phyloP scores from a whole-genome alignment of 2,797 vertebrate species.

The Heterohyrax brucei region DNA sequence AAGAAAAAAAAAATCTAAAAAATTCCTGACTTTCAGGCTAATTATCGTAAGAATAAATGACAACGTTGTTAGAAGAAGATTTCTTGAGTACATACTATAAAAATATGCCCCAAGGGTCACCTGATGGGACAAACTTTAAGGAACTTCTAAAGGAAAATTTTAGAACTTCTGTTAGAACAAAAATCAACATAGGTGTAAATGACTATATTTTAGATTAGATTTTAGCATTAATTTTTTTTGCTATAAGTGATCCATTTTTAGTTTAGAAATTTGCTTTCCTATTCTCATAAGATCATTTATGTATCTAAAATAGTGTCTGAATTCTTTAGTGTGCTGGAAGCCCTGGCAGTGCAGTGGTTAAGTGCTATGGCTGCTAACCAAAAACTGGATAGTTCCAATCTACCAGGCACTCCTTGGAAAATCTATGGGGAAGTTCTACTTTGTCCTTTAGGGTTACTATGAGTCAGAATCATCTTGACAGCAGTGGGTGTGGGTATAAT shows the following conservation, averaged over 20 bases:
- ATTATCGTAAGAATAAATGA: background rate
- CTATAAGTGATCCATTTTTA: background rate
- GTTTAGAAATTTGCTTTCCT: background rate
- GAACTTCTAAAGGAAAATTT: background rate
- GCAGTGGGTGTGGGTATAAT: too few relatives aligned
- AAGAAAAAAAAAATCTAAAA: slow-evolving; percentile 6
- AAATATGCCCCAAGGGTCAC: background rate
- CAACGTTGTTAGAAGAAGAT: background rate
- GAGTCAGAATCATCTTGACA: too few relatives aligned
- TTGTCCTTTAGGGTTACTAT: too few relatives aligned
- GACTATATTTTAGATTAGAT: slow-evolving; percentile 24
- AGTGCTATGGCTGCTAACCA: too few relatives aligned
- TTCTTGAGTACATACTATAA: background rate
- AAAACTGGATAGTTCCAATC: too few relatives aligned
- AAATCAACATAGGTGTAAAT: background rate
- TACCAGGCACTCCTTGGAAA: too few relatives aligned
- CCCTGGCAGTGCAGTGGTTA: too few relatives aligned
- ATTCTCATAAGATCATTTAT: background rate
- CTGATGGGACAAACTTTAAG: slow-evolving; percentile 37
- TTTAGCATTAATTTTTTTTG: slow-evolving; percentile 35
- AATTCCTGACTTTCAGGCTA: background rate
- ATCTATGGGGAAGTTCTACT: too few relatives aligned
- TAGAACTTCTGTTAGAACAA: background rate
- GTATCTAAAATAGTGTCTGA: background rate
- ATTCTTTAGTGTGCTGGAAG: too few relatives aligned